Base-by-base conservation (phyloP, 2,113 vertebrate species). In the Anolis sagrei region DNA sequence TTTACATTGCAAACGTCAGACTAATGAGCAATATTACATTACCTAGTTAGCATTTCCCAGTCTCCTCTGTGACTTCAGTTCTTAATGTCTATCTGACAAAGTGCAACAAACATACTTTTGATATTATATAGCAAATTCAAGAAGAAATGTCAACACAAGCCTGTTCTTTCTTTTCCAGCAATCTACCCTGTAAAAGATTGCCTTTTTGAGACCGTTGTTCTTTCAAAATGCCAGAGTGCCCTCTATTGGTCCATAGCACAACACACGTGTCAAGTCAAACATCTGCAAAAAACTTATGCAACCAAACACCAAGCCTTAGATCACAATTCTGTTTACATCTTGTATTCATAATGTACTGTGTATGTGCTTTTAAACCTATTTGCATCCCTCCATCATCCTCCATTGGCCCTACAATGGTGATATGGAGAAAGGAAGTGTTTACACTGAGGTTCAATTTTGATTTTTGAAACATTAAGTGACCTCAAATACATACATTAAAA, bases 241-340 rank as follows among this genome's bases (percentile, higher is more conserved):
- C 95, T 93, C 96, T 96, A 84, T 92, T 89, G 96, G 79, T 25
- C 34, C 5, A 5, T 1, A 13, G 1, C 34, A 61, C 25, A 21
- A 70, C 34, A 84, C 4, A 76, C 11, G 29, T n/a, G 39, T 2
- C 27, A 79, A 74, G n/a, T 0, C 0, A 62, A 5, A 0, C 27
- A 2, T 9, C 61, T 73, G 54, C 0, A 0, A 7, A 0, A 8
- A 8, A 69, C 81, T 0, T 5, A 0, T 0, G 1, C 2, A 16
- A 25, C 16, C 1, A 78, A 83, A 69, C 79, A 19, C 14, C 1
- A 2, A 72, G 18, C 51, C 4, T 68, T 23, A 39, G 29, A 74
- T 19, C 1, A 6, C 44, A n/a, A 13, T 32, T 87, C 36, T 13
- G 14, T 81, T 80, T 44, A 64, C 9, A 5, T 44, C 39, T 29